Conservation (phyloP, 2,797 vertebrate genomes). For the Chiloscyllium punctatum region DNA sequence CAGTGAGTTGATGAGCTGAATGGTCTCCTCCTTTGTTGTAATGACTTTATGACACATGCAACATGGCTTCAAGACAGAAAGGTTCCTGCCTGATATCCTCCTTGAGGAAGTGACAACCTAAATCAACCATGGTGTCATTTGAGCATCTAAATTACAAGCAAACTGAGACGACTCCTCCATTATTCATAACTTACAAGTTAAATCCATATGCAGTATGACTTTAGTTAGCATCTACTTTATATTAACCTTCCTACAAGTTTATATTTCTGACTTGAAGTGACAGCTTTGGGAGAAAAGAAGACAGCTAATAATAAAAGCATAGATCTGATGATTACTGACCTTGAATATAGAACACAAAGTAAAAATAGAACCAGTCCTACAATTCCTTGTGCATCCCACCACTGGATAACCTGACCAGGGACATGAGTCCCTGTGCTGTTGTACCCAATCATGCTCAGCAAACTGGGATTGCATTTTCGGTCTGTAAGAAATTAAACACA, state of each 20-base stretch:
- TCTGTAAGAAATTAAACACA: slow-evolving; percentile 58
- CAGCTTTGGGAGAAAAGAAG: background rate
- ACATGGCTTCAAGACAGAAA: background rate
- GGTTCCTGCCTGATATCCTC: background rate
- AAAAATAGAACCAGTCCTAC: slow-evolving; percentile 90
- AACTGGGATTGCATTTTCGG: slow-evolving; percentile 86
- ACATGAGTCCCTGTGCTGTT: slow-evolving; percentile 72
- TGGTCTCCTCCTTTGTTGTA: background rate
- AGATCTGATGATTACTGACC: slow-evolving; percentile 57
- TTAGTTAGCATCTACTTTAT: background rate
- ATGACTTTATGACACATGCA: background rate
- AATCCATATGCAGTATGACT: background rate
- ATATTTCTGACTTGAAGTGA: background rate
- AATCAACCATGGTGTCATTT: background rate
- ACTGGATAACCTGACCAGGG: slow-evolving; percentile 77
- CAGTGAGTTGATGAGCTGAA: background rate
- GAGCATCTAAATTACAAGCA: background rate
- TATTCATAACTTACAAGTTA: background rate
- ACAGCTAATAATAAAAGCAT: background rate
- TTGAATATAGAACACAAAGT: slow-evolving; percentile 94
- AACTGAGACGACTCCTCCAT: background rate
- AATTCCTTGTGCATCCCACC: slow-evolving; percentile 97
- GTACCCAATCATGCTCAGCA: slow-evolving; percentile 86
- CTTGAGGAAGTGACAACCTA: background rate
- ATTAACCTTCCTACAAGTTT: background rate